These are phyloP conservation scores for Labrus mixtus DNA, from an alignment of 2,113 vertebrate species.

Conservation along the genomic window DNA sequence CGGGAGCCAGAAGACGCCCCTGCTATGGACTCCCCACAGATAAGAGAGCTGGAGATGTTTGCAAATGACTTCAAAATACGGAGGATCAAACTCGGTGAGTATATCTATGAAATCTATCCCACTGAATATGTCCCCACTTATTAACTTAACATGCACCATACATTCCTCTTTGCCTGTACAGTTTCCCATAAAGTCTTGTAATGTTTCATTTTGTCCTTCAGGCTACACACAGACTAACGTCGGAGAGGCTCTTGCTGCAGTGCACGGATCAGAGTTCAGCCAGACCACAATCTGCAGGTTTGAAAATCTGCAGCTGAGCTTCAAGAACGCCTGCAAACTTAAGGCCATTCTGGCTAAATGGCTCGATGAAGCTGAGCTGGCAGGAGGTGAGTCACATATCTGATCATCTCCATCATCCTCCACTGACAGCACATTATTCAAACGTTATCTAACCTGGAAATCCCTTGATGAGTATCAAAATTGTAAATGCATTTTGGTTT, in stretches of 20 bases:
- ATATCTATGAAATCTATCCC: neutral
- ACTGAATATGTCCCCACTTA: too few relatives aligned
- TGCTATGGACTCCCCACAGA: constrained; percentile 96
- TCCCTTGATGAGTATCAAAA: neutral
- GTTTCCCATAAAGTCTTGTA: constrained; percentile 12
- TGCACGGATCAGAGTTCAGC: constrained; percentile 98
- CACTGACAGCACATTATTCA: constrained; percentile 18
- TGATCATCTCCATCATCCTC: constrained; percentile 3
- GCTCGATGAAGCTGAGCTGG: constrained; percentile 97
- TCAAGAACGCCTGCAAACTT: constrained; percentile 97
- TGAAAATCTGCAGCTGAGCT: constrained; percentile 98
- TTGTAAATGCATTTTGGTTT: constrained; percentile 10
- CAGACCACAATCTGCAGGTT: constrained; percentile 98
- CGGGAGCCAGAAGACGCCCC: constrained; percentile 87
- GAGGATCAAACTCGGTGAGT: constrained; percentile 94
- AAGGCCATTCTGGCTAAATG: constrained; percentile 97
- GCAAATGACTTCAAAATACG: constrained; percentile 98
- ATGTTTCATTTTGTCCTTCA: constrained; percentile 66
- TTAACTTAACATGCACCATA: too few relatives aligned
- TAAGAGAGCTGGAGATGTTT: constrained; percentile 96
- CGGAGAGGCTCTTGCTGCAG: constrained; percentile 95
- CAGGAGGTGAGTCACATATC: constrained; percentile 88
- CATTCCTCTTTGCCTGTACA: neutral
- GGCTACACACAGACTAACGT: constrained; percentile 99
- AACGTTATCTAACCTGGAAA: neutral